Conservation (phyloP, 2,888 invertebrate species). For the Operophtera brumata region DNA sequence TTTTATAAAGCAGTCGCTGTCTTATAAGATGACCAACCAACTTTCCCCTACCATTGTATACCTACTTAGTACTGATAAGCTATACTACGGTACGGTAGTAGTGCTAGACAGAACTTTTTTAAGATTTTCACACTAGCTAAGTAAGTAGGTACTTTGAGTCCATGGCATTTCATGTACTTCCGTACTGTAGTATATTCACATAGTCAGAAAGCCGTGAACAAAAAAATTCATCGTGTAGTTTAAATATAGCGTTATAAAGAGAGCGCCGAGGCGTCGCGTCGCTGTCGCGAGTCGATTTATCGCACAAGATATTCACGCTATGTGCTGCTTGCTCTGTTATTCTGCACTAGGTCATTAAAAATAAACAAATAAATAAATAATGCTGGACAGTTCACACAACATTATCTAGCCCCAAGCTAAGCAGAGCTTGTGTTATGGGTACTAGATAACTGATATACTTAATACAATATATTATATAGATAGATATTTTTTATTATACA, state of each 20-base stretch:
- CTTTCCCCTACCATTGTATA: too few species aligned
- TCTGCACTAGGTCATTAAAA: slow-evolving; percentile 24
- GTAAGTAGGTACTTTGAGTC: not conserved
- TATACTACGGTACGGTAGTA: too few species aligned
- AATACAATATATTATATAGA: too few species aligned
- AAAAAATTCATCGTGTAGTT: slow-evolving; percentile 26
- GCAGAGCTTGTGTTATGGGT: too few species aligned
- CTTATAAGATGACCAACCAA: too few species aligned
- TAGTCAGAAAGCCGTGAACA: slow-evolving; percentile 6
- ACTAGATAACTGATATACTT: too few species aligned
- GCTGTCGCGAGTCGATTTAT: slow-evolving; percentile 46
- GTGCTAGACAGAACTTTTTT: not conserved
- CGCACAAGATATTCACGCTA: slow-evolving; percentile 38
- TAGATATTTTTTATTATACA: too few species aligned
- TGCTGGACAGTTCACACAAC: too few species aligned
- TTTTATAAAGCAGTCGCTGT: too few species aligned
- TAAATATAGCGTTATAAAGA: slow-evolving; percentile 46
- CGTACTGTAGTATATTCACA: not conserved
- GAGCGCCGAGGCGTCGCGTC: slow-evolving; percentile 39
- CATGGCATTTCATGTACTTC: not conserved
- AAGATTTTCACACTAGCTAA: not conserved
- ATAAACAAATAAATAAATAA: too few species aligned
- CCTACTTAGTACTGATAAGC: too few species aligned
- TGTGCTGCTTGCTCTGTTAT: slow-evolving; percentile 46
- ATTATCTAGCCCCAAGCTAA: too few species aligned